Base-by-base conservation (phyloP, 1,140 invertebrate genomes). In the Pinna nobilis region DNA sequence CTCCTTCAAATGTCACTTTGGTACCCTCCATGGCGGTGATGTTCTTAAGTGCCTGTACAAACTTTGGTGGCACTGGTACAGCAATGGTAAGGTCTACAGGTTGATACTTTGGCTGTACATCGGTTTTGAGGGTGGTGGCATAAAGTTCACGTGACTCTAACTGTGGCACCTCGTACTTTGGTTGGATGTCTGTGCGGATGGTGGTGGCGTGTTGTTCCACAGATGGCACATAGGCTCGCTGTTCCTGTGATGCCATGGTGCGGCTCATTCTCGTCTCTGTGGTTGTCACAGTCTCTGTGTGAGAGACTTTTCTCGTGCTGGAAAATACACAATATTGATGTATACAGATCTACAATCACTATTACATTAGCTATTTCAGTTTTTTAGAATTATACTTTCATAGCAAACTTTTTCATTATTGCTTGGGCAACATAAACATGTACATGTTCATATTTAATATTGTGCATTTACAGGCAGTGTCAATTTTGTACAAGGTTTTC, bases 1-100 rank as follows among this genome's bases (percentile, higher is more conserved):
- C 92, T 74, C 96, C 97, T 89, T 99, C 97, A 85, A 99, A 97
- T 90, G 98, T 96, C 61, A 97, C 97, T 66, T 94, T 96, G 15
- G 84, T 82, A 47, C 88, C 88, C 72, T 88, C 84, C 77, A 84
- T 80, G 23, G 86, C 84, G 33, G 85, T 82, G 6, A 89, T 82
- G 57, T 81, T 87, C 65, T 84, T 88, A 69, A 89, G 69, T 13
- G 87, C 81, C 87, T 97, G 97, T 0, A 96, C 96, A 85, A 98
- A 99, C 39, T 96, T 91, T 7, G 97, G 97, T 30, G 97, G 95
- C 15, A 87, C 82, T 3, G 87, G 87, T 0, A 88, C 81, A 51
- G 84, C 80, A 59, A 88, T 86, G 6, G 83, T 86, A 50, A 88
- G 71, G 69, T 88, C 87, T 11, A 88, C 80, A 9, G 84, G 84